Evolutionary conservation across 2,888 invertebrate genomes (phyloP), one percentile per base, ranked within the genome.

Genomic region (Acrocera orbiculus): DNA sequence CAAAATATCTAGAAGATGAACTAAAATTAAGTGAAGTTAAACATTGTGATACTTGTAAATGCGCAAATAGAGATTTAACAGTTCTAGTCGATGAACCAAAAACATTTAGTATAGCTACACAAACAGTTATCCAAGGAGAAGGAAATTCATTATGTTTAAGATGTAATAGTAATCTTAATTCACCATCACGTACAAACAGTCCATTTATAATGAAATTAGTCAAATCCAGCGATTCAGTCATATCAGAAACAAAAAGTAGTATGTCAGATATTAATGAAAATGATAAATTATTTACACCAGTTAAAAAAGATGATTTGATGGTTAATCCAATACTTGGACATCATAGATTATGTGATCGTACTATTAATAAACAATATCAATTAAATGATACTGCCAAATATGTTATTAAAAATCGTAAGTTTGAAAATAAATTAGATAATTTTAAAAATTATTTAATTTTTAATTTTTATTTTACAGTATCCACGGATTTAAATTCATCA

Each of bases 1-100:
- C 87, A 3, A 87, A 87, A 65, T 82, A 87, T 40, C 64, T 90
- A 19, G 83, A 89, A 58, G 86, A 87, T 39, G 85, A 86, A 46
- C 75, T 79, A 39, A 85, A 86, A 46, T 58, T 70, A 42, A 73
- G 77, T 35, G 71, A 76, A 32, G 69, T 76, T 3, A 81, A 81
- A 55, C 85, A 85, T 51, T 85, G 85, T 58, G 77, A 79, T 48
- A 81, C 80, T 3, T 85, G 85, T 49, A 73, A 73, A 27, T 85
- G 85, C 54, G 65, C 69, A 34, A 55, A 52, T 27, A 57, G 56
- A 45, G 65, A 60, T 47, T 47, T 65, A 9, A 63, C 62, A 22
- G 62, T 64, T n/a, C 47, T 66, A 31, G 55, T 57, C 61, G 73
- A 57, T 63, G 70, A 54, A 56, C 67, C 49, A 57, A 64, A 66